These are phyloP conservation scores for Orthosia gothica DNA, from an alignment of 2,888 invertebrate species.

Conservation along the genomic window DNA sequence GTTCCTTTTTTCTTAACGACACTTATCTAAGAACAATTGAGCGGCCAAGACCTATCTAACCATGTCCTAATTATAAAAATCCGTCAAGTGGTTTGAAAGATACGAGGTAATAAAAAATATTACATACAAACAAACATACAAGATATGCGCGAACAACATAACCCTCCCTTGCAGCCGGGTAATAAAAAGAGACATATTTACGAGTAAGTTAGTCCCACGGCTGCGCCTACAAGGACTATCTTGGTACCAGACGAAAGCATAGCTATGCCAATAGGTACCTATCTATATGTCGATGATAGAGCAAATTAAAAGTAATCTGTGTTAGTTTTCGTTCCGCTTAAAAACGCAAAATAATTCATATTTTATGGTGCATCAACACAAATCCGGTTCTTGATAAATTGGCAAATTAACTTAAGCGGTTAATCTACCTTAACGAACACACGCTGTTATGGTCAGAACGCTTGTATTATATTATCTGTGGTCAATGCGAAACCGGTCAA, in stretches of 20 bases:
- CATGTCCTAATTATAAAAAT: too few species aligned
- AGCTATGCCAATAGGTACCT: neutral
- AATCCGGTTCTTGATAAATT: conserved; percentile 46
- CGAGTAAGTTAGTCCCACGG: too few species aligned
- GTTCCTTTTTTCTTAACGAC: too few species aligned
- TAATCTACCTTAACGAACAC: conserved; percentile 32
- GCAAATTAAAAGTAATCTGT: neutral
- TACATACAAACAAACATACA: too few species aligned
- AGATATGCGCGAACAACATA: too few species aligned
- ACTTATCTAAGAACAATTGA: too few species aligned
- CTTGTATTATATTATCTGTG: too few species aligned
- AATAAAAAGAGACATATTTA: too few species aligned
- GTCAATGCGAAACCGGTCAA: conserved; percentile 12
- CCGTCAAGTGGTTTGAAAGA: too few species aligned
- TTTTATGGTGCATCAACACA: conserved; percentile 1
- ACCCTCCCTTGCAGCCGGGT: too few species aligned
- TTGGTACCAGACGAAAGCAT: neutral
- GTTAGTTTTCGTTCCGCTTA: conserved; percentile 4
- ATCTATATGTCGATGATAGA: neutral
- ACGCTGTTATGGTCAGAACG: neutral
- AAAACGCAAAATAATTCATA: neutral
- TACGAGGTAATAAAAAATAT: too few species aligned
- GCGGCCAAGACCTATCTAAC: too few species aligned
- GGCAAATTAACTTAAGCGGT: conserved; percentile 40
- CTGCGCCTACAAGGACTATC: neutral